Conservation (phyloP, 1,140 invertebrate species). For the Ceratina calcarata region DNA sequence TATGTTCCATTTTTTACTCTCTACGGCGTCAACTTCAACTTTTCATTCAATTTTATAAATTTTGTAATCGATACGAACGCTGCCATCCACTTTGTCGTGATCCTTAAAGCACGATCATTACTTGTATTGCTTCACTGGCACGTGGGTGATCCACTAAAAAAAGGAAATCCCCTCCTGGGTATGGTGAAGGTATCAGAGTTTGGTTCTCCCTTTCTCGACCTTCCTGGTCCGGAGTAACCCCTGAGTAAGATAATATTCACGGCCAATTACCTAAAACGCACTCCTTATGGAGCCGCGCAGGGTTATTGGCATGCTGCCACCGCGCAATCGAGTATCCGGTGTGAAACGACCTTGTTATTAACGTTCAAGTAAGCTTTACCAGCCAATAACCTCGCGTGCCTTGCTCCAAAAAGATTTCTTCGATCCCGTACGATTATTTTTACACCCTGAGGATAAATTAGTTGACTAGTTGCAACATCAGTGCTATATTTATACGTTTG, state of each 20-base stretch:
- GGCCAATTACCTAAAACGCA: conserved; percentile 71
- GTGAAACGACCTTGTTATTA: conserved; percentile 68
- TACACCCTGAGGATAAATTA: conserved; percentile 3
- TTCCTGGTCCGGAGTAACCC: conserved; percentile 50
- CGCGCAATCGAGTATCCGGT: conserved; percentile 63
- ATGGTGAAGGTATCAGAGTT: conserved; percentile 53
- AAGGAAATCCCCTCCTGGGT: conserved; percentile 56
- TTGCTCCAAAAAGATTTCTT: conserved; percentile 26
- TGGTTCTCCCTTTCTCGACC: conserved; percentile 31
- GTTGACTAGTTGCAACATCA: background rate
- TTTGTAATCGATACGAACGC: background rate
- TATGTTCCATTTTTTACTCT: too few relatives aligned
- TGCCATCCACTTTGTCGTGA: background rate
- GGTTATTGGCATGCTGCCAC: conserved; percentile 66
- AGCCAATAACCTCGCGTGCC: conserved; percentile 43
- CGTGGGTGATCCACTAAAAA: conserved; percentile 49
- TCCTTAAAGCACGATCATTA: conserved; percentile 22
- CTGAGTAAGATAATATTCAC: conserved; percentile 69
- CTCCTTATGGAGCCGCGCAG: conserved; percentile 58
- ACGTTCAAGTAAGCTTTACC: conserved; percentile 66
- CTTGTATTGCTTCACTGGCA: conserved; percentile 29
- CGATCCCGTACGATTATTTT: conserved; percentile 4
- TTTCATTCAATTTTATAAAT: too few relatives aligned
- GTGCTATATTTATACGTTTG: background rate
- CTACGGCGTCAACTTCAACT: background rate